These are phyloP conservation scores for Carcinoscorpius rotundicauda DNA, from an alignment of 1,140 invertebrate genomes.

Conservation along the genomic window DNA sequence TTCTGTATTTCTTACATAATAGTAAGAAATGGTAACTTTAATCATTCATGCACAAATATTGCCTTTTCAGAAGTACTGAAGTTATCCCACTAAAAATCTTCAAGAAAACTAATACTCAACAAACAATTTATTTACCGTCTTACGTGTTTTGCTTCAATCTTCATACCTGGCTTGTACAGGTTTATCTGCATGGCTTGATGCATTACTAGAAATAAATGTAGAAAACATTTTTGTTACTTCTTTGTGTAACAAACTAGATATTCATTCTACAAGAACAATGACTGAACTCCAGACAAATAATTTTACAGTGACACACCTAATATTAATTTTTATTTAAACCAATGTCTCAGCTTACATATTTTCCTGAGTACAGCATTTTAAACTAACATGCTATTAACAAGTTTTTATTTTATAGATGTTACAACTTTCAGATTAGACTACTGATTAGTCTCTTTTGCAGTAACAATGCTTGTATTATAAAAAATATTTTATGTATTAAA, in stretches of 20 bases:
- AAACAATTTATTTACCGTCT: slow-evolving; percentile 30
- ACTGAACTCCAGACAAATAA: not conserved
- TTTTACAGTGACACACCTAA: slow-evolving; percentile 2
- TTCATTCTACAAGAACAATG: slow-evolving; percentile 7
- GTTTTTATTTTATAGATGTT: no score
- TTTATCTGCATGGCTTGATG: slow-evolving; percentile 52
- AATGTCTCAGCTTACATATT: no score
- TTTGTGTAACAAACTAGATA: slow-evolving; percentile 2
- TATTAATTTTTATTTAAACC: slow-evolving; percentile 5
- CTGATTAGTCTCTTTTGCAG: no score
- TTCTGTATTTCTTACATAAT: no score
- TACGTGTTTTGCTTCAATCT: slow-evolving; percentile 59
- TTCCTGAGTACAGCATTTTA: no score
- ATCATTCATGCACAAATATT: no score
- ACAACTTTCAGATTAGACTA: no score
- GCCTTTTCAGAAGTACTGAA: slow-evolving; percentile 5
- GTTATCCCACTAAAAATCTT: not conserved
- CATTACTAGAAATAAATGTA: slow-evolving; percentile 42
- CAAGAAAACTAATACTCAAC: slow-evolving; percentile 11
- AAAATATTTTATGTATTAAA: no score
- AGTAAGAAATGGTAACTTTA: no score
- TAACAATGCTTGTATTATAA: no score
- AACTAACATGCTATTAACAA: no score
- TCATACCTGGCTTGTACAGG: slow-evolving; percentile 77
- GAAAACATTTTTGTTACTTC: slow-evolving; percentile 2